These are phyloP conservation scores for Pterobdella sp. DNA, from an alignment of 2,888 invertebrate species.

Conservation along the genomic window DNA sequence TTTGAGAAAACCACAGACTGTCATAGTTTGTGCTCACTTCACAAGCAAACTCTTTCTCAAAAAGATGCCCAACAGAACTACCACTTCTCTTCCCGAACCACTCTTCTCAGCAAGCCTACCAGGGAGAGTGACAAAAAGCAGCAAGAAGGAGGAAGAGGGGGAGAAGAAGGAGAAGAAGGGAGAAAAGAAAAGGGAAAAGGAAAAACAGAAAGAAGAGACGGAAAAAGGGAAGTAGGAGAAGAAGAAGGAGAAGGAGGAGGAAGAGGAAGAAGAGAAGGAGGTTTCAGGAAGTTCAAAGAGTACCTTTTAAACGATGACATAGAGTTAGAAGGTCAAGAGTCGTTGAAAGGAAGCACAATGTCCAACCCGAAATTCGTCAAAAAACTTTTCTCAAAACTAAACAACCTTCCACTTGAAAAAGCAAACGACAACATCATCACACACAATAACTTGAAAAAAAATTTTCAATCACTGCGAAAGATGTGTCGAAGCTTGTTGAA, in stretches of 20 bases:
- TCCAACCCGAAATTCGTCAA: background rate
- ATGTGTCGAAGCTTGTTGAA: no score
- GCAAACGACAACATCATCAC: background rate
- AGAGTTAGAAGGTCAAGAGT: background rate
- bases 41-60: no score
- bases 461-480: background rate
- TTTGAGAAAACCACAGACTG: background rate
- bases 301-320: background rate
- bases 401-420: background rate
- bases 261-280: background rate
- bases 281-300: background rate
- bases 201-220: background rate
- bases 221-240: background rate
- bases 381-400: background rate
- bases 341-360: background rate
- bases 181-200: no score
- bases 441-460: background rate
- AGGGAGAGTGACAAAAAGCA: no score
- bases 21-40: background rate
- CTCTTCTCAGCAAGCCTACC: no score
- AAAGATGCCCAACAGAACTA: conserved; percentile 12
- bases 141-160: no score
- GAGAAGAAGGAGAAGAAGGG: no score
- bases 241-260: background rate
- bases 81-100: background rate